Conservation (phyloP, 2,797 vertebrate species). For the Crossoptilon crossoptilon region DNA sequence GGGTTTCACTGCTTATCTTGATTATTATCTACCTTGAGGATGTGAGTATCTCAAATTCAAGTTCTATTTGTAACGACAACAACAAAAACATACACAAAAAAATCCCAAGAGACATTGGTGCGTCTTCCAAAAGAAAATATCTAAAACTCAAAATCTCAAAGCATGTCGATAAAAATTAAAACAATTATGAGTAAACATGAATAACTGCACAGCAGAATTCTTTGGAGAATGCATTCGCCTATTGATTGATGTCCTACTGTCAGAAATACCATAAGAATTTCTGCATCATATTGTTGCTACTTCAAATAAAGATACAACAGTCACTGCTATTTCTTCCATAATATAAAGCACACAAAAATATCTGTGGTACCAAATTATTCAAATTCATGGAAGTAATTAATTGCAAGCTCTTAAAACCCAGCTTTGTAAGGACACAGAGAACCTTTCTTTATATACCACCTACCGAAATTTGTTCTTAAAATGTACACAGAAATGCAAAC, state of each 20-base stretch:
- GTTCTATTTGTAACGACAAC: neutral
- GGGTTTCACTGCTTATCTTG: neutral
- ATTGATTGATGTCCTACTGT: too few relatives aligned
- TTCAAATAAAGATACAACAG: neutral
- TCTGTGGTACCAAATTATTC: neutral
- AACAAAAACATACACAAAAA: too few relatives aligned
- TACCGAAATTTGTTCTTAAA: neutral
- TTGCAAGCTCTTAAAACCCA: neutral
- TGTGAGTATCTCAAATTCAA: neutral
- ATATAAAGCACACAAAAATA: neutral
- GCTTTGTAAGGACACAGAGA: neutral
- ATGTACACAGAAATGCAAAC: neutral
- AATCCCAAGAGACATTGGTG: neutral
- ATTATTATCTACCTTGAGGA: neutral
- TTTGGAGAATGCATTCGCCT: neutral
- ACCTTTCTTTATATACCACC: neutral
- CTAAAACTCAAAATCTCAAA: neutral
- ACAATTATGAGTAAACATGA: neutral
- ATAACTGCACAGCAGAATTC: neutral
- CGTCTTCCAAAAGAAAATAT: too few relatives aligned
- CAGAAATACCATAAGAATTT: neutral
- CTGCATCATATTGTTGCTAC: neutral
- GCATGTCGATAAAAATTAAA: neutral
- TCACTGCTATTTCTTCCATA: neutral
- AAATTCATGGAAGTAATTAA: neutral